These are phyloP conservation scores for Musca vetustissima DNA, from an alignment of 1,140 invertebrate species.

Conservation along the genomic window DNA sequence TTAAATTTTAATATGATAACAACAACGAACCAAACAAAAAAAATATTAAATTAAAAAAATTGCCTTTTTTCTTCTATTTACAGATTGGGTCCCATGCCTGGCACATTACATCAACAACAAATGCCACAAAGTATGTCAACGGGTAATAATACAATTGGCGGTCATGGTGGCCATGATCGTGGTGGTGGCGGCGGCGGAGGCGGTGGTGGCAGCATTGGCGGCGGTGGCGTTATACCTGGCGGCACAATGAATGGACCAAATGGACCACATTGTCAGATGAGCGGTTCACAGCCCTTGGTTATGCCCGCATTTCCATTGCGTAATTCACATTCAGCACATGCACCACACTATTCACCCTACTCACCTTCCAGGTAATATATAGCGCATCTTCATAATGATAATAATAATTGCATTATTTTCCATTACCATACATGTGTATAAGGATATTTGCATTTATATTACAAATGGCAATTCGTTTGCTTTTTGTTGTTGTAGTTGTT, in stretches of 20 bases:
- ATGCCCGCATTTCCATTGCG: slow-evolving; percentile 79
- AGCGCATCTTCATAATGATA: neutral
- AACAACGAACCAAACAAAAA: neutral
- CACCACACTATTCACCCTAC: slow-evolving; percentile 78
- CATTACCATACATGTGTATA: neutral
- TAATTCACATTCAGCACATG: slow-evolving; percentile 67
- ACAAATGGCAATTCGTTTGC: too few species aligned
- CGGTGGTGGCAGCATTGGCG: slow-evolving; percentile 29
- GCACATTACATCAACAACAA: slow-evolving; percentile 45
- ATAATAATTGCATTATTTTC: slow-evolving; percentile 2
- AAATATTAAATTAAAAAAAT: slow-evolving; percentile 10
- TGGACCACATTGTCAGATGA: slow-evolving; percentile 59
- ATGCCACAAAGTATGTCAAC: slow-evolving; percentile 57
- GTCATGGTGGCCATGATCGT: slow-evolving; percentile 49
- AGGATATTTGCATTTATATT: neutral
- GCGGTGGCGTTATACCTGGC: slow-evolving; percentile 30
- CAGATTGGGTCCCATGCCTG: slow-evolving; percentile 47
- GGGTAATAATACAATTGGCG: slow-evolving; percentile 54
- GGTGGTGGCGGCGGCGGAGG: slow-evolving; percentile 37
- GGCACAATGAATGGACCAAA: slow-evolving; percentile 39
- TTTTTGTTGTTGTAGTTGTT: slow-evolving; percentile 16
- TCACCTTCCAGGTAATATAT: slow-evolving; percentile 75
- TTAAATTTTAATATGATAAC: slow-evolving; percentile 18
- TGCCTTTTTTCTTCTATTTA: slow-evolving; percentile 14
- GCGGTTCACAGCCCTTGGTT: slow-evolving; percentile 67